These are phyloP conservation scores for Coptodon bakossiorum DNA, from an alignment of 2,113 vertebrate species.

Conservation along the genomic window DNA sequence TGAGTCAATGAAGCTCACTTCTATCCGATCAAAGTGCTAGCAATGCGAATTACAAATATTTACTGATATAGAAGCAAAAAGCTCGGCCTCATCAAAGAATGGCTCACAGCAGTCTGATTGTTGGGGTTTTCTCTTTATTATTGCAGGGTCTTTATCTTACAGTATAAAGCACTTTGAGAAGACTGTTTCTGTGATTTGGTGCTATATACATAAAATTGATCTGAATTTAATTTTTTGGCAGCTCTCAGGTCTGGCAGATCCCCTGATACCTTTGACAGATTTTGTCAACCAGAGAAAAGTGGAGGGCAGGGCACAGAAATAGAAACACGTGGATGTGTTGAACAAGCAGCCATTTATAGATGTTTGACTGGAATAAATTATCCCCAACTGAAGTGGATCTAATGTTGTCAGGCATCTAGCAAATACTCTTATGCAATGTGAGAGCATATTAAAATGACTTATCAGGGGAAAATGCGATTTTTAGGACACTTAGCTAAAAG, in stretches of 20 bases:
- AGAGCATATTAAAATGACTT: neutral
- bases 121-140: neutral
- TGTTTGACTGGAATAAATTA: neutral
- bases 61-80: neutral
- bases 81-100: neutral
- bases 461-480: neutral
- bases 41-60: neutral
- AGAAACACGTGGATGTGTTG: neutral
- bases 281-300: neutral
- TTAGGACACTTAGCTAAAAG: neutral
- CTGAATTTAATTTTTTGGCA: neutral
- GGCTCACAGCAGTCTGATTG: neutral
- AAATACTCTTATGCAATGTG: neutral
- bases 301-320: neutral
- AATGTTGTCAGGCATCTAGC: neutral
- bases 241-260: neutral
- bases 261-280: neutral
- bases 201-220: neutral
- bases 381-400: neutral
- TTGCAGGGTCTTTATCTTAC: neutral
- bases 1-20: neutral
- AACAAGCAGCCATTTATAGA: neutral
- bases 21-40: neutral
- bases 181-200: neutral
- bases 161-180: neutral